Evolutionary conservation across 2,888 invertebrate species (phyloP), one percentile per base, ranked within the genome.

Genomic region (Ophion slaviceki): DNA sequence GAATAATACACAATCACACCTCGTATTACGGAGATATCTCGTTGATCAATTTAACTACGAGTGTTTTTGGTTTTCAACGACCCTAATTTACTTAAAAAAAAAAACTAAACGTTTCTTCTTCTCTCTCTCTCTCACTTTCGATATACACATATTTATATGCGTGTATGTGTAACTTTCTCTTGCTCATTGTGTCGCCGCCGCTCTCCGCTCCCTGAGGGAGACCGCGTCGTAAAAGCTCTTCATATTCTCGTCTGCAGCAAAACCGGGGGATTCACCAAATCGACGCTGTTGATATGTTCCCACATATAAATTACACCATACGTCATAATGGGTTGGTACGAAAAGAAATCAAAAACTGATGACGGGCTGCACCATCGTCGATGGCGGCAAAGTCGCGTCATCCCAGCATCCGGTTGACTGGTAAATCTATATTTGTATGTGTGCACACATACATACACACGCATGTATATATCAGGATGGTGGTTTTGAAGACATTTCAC

Each of bases 391-490:
- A 47, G 79, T 61, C 86, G 84, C 84, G 84, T 87, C 87, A 86
- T 86, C 78, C 32, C 82, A 53, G 84, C 84, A 87, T 87, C 87
- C 87, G 87, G 83, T 85, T 83, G 77, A 77, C 82, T 86, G 20
- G 70, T 81, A 61, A 61, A 53, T 64, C 64, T 57, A 53, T 64
- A 57, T 59, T 14, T 68, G 17, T 45, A 40, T 14, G 20, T 59
- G 24, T 45, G 57, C 45, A 2, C 28, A n/a, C 24, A 28, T 2
- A 57, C 59, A 32, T 32, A 53, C 72, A 20, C 59, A 53, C 78
- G 61, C 20, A 32, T 32, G n/a, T 32, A 17, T 45, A 20, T 3
- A 53, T 75, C 11, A 5, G 14, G 14, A 59, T 14, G 61, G 17
- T 14, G 17, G 17, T 3, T 53, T 53, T 17, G 53, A 53, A 53